These are phyloP conservation scores for Ammodytes dubius DNA, from an alignment of 2,113 vertebrate genomes.

Conservation along the genomic window DNA sequence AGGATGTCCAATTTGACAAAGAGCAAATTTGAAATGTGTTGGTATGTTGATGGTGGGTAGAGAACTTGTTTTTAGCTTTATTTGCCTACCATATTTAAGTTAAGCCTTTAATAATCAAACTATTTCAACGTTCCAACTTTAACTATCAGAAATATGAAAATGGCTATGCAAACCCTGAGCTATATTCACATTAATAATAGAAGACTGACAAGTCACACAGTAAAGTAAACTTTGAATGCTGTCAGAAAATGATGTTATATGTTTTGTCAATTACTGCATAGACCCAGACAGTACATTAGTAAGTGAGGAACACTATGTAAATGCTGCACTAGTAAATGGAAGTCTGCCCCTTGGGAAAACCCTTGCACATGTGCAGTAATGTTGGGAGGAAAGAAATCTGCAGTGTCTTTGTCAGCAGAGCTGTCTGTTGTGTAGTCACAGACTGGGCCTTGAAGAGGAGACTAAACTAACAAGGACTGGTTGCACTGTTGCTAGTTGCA, in stretches of 20 bases:
- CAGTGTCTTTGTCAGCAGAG: slow-evolving; percentile 48
- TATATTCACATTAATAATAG: slow-evolving; percentile 8
- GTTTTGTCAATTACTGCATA: not conserved
- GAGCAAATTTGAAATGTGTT: not conserved
- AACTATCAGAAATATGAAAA: not conserved
- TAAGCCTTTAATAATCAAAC: slow-evolving; percentile 7
- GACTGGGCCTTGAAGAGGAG: slow-evolving; percentile 63
- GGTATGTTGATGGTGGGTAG: not conserved
- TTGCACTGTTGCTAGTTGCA: slow-evolving; percentile 71
- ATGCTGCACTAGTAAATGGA: too few species aligned
- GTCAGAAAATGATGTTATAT: not conserved
- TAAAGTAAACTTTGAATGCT: not conserved
- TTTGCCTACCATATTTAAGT: not conserved
- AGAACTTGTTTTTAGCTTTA: not conserved
- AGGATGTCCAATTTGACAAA: not conserved
- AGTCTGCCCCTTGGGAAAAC: not conserved
- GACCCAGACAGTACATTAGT: not conserved
- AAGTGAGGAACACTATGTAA: not conserved
- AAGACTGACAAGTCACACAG: not conserved
- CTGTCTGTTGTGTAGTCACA: slow-evolving; percentile 51
- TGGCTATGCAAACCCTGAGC: not conserved
- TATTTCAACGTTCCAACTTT: not conserved
- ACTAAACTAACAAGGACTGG: slow-evolving; percentile 75
- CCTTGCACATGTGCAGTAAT: not conserved
- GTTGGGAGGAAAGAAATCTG: not conserved